These are phyloP conservation scores for Steatocranus sp. DNA, from an alignment of 2,797 vertebrate genomes.

Conservation along the genomic window DNA sequence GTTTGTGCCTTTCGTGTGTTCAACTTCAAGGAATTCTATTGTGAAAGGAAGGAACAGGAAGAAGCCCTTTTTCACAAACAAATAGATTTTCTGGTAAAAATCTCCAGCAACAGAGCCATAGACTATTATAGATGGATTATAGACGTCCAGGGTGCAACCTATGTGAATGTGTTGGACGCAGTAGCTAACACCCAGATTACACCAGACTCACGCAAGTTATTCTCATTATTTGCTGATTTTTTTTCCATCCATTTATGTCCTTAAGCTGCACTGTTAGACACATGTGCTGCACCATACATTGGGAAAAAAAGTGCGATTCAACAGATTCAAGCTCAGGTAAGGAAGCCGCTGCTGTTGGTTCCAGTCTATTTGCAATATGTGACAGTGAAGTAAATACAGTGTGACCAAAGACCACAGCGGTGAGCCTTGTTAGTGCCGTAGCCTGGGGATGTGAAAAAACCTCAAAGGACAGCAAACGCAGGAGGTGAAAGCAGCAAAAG, in stretches of 20 bases:
- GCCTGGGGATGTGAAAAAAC: slow-evolving; percentile 35
- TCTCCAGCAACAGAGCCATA: not conserved
- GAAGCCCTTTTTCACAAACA: not conserved
- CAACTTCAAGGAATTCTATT: not conserved
- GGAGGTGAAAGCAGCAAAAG: slow-evolving; percentile 37
- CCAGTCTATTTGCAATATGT: not conserved
- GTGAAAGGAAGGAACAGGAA: not conserved
- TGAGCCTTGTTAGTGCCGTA: slow-evolving; percentile 43
- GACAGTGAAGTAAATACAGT: slow-evolving; percentile 27
- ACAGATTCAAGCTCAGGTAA: not conserved
- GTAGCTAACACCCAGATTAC: not conserved
- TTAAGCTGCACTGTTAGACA: not conserved
- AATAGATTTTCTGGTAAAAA: too few species aligned
- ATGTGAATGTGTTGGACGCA: not conserved
- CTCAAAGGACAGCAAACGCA: slow-evolving; percentile 33
- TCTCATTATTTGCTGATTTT: not conserved
- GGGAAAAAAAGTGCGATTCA: not conserved
- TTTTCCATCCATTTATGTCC: not conserved
- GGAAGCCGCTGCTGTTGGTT: not conserved
- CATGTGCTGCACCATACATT: not conserved
- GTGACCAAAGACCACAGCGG: slow-evolving; percentile 31
- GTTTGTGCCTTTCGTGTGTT: not conserved
- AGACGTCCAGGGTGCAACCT: not conserved
- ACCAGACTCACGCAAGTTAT: not conserved
- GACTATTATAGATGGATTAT: not conserved